These are phyloP conservation scores for Corythoichthys haematopterus DNA, from an alignment of 2,113 vertebrate genomes.

Conservation along the genomic window DNA sequence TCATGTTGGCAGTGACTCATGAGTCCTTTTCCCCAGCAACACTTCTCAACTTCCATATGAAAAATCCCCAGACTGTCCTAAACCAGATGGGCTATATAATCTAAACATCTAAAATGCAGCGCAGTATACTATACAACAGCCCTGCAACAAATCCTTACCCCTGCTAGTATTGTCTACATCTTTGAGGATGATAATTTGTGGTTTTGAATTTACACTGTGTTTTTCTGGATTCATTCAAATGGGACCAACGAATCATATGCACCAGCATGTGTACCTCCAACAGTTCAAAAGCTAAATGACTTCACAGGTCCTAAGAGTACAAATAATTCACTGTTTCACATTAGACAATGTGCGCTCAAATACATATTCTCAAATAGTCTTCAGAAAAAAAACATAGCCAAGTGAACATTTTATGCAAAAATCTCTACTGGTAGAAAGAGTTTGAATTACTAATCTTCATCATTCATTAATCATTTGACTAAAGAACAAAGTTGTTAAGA, in stretches of 20 bases:
- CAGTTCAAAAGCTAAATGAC: not conserved
- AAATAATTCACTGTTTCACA: not conserved
- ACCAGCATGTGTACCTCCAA: not conserved
- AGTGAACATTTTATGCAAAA: no score
- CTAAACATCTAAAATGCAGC: not conserved
- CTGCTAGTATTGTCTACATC: not conserved
- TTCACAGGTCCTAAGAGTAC: not conserved
- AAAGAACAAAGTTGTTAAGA: no score
- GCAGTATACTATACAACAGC: not conserved
- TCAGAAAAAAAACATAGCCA: no score
- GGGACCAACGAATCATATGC: not conserved
- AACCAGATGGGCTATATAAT: not conserved
- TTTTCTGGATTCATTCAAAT: not conserved
- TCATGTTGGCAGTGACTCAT: not conserved
- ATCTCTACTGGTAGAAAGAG: no score
- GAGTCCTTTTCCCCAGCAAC: not conserved
- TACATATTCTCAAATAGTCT: no score
- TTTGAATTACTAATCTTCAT: no score
- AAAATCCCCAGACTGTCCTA: not conserved
- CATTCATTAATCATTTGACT: no score
- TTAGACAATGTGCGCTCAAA: not conserved
- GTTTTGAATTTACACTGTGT: not conserved
- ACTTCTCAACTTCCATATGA: not conserved
- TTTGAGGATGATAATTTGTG: not conserved
- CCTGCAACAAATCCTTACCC: not conserved